Evolutionary conservation across 1,140 invertebrate genomes (phyloP).

Genomic region (Drosophila nigromelanica): DNA sequence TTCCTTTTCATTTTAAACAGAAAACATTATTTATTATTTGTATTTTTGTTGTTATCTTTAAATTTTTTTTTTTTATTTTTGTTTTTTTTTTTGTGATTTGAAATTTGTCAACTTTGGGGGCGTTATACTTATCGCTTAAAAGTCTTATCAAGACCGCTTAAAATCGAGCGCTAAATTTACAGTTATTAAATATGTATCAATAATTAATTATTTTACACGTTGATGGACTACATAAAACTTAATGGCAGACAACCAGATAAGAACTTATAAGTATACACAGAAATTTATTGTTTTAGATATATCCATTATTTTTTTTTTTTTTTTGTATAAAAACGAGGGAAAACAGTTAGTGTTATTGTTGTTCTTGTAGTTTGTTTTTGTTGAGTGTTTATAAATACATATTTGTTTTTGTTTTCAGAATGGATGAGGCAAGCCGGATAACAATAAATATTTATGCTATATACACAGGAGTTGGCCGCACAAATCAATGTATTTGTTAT

Average conservation of each 20-base stretch:
- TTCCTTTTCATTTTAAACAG: conserved; percentile 63
- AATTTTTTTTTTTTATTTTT: conserved; percentile 38
- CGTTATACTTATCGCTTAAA: conserved; percentile 66
- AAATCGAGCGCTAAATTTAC: conserved; percentile 77
- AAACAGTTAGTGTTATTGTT: conserved; percentile 19
- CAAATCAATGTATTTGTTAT: conserved; percentile 35
- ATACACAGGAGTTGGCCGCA: conserved; percentile 37
- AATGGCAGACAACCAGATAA: conserved; percentile 71
- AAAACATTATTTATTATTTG: conserved; percentile 68
- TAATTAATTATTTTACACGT: conserved; percentile 73
- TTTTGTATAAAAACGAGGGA: neutral
- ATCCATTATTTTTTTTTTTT: neutral
- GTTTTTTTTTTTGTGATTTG: conserved; percentile 48
- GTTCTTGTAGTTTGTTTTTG: neutral
- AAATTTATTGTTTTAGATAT: conserved; percentile 57
- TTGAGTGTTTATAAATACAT: conserved; percentile 29
- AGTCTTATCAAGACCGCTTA: conserved; percentile 80
- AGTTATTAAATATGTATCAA: conserved; percentile 53
- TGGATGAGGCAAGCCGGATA: conserved; percentile 37
- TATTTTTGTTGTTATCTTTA: conserved; percentile 35
- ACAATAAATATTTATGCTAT: conserved; percentile 46
- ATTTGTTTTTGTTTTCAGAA: conserved; percentile 36
- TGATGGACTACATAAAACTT: conserved; percentile 74
- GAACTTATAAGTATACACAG: conserved; percentile 68
- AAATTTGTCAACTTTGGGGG: conserved; percentile 50